These are phyloP conservation scores for Gracilinanus agilis DNA, from an alignment of 2,113 vertebrate genomes.

Conservation along the genomic window DNA sequence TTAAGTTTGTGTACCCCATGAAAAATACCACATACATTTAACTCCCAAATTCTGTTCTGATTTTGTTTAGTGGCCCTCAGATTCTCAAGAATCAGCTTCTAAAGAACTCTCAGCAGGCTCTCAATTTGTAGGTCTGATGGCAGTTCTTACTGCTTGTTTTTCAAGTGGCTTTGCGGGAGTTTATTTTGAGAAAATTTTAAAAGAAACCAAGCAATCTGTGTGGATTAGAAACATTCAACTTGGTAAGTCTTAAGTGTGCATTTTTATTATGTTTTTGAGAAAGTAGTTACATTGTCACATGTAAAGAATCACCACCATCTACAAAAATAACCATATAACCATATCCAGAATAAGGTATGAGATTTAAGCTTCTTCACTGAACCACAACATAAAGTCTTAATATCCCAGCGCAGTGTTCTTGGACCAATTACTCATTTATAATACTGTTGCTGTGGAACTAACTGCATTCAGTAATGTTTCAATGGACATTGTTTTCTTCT, in stretches of 20 bases:
- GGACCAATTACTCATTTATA: background rate
- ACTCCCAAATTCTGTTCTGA: slow-evolving; percentile 31
- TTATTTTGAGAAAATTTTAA: slow-evolving; percentile 99
- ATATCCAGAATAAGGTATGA: background rate
- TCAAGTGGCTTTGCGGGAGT: slow-evolving; percentile 99
- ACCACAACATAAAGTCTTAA: background rate
- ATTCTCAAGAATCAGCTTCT: slow-evolving; percentile 82
- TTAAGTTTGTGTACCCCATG: background rate
- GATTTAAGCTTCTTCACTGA: background rate
- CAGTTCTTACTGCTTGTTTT: slow-evolving; percentile 96
- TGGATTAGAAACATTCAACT: slow-evolving; percentile 99
- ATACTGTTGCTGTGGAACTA: background rate
- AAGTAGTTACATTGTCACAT: slow-evolving; percentile 39
- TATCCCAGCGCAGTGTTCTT: background rate
- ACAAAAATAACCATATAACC: slow-evolving; percentile 36
- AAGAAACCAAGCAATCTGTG: slow-evolving; percentile 98
- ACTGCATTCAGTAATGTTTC: background rate
- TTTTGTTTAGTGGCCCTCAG: slow-evolving; percentile 93
- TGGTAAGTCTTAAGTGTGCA: slow-evolving; percentile 85
- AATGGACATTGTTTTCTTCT: background rate
- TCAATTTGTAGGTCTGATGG: slow-evolving; percentile 92
- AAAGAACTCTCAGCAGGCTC: slow-evolving; percentile 91
- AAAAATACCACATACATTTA: background rate
- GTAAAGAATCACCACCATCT: slow-evolving; percentile 27
- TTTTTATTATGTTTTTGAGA: slow-evolving; percentile 31